These are phyloP conservation scores for Xylocopa sonorina DNA, from an alignment of 1,140 invertebrate genomes.

Conservation along the genomic window DNA sequence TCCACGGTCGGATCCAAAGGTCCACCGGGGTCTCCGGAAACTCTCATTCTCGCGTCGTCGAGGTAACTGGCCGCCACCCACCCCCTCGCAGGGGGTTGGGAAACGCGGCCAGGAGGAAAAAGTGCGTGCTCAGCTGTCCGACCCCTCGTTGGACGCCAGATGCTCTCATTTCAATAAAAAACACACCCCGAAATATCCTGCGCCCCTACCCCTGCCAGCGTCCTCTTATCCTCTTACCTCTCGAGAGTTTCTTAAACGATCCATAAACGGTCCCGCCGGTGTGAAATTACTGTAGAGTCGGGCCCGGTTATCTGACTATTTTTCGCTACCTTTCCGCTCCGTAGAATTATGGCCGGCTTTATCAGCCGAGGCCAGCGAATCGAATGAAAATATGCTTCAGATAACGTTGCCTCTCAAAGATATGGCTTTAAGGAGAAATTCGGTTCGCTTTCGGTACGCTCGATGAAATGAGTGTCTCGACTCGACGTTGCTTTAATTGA, in stretches of 20 bases:
- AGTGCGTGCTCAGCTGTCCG: conserved; percentile 67
- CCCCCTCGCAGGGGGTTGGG: neutral
- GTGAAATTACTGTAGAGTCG: conserved; percentile 48
- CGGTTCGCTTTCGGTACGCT: too few species aligned
- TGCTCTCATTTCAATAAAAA: conserved; percentile 72
- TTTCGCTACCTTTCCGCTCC: neutral
- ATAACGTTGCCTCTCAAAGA: neutral
- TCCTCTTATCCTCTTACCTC: conserved; percentile 44
- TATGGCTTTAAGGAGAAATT: neutral
- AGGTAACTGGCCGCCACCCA: conserved; percentile 39
- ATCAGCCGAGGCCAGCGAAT: conserved; percentile 9
- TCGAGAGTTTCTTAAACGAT: conserved; percentile 51
- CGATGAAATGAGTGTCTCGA: neutral
- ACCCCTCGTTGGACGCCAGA: conserved; percentile 57
- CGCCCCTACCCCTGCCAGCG: neutral
- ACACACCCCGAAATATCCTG: conserved; percentile 50
- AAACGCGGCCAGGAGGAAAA: conserved; percentile 53
- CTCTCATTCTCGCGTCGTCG: conserved; percentile 64
- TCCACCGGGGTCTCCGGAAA: conserved; percentile 21
- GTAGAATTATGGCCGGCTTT: conserved; percentile 22
- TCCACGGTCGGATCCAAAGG: conserved; percentile 10
- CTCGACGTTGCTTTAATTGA: too few species aligned
- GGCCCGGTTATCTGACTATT: conserved; percentile 36
- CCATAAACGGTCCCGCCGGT: conserved; percentile 50
- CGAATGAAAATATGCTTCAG: conserved; percentile 26